Base-by-base conservation (phyloP, 2,797 vertebrate species). In the Oreochromis mossambicus region DNA sequence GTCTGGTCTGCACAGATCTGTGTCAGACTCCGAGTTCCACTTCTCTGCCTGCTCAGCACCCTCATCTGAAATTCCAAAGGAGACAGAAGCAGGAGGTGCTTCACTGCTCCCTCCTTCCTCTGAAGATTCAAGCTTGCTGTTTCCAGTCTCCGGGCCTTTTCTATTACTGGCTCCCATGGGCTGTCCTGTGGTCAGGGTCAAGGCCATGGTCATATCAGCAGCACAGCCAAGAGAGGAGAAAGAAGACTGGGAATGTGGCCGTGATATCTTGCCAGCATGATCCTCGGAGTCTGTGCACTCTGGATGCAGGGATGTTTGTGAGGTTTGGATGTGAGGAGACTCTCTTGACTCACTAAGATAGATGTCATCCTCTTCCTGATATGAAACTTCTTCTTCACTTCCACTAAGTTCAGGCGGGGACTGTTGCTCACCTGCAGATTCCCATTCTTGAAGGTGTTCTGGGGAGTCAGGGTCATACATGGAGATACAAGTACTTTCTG, bases 81-180 rank as follows among this genome's bases (percentile, higher is more conserved):
- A 97, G 94, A 97, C 96, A 91, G 97, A 95, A 97, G 97, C 97
- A 97, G 97, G 98, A 97, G 97, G 97, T 96, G 97, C 92, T 92
- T 94, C 91, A 80, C 86, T 90, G 79, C 90, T 94, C 96, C 95
- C 95, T 97, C 97, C 97, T 98, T 98, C 97, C 93, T 92, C 96
- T 95, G 94, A 96, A 96, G 97, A 97, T 94, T 95, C 95, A 96
- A 96, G 96, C 95, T 96, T 96, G 96, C 96, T 97, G 95, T 87
- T 93, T 82, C 85, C 86, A 85, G 86, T 93, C 85, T 80, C 81
- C 81, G 26, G 38, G 52, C 75, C 41, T 75, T 85, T 89, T 81
- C 92, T 93, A 87, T 89, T 78, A 78, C 86, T 89, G 86, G 85
- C 90, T 83, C 85, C 85, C 55, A 6, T 83, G 78, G 80, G 87